Evolutionary conservation across 2,797 vertebrate species (phyloP).

Genomic region (Myoxocephalus aenaeus): DNA sequence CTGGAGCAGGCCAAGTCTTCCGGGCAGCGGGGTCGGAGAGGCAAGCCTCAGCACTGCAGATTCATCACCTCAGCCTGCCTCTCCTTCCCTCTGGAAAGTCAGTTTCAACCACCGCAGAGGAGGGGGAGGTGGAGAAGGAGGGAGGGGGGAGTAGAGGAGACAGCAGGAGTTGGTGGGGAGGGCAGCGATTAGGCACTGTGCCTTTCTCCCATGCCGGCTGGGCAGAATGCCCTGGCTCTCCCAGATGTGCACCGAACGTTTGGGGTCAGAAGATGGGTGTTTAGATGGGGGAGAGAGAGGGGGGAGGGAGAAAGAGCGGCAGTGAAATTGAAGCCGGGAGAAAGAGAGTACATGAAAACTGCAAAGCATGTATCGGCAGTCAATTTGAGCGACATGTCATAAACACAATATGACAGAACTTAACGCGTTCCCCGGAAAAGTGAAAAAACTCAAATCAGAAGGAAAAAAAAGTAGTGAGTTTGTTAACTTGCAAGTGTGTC

Average conservation of each 20-base stretch:
- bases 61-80: conserved; percentile 81
- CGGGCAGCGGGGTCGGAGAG: conserved; percentile 66
- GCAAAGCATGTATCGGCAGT: conserved; percentile 3
- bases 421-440: neutral
- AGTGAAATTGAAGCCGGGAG: conserved; percentile 44
- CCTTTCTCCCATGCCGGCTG: conserved; percentile 51
- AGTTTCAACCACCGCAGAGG: conserved; percentile 63
- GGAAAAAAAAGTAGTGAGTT: neutral
- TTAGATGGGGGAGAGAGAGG: conserved; percentile 23
- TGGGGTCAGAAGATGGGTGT: conserved; percentile 58
- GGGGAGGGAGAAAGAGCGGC: conserved; percentile 11
- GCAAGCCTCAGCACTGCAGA: conserved; percentile 79
- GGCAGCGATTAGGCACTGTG: conserved; percentile 60
- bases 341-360: conserved; percentile 28
- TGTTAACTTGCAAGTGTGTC: neutral
- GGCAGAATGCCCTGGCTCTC: conserved; percentile 41
- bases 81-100: conserved; percentile 74
- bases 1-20: conserved; percentile 66
- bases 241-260: conserved; percentile 31
- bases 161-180: conserved; percentile 22
- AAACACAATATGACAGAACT: conserved; percentile 3
- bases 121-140: conserved; percentile 39
- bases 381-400: neutral
- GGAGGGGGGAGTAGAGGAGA: conserved; percentile 27
- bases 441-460: neutral